phyloP scores from a whole-genome alignment of 1,140 invertebrate species.

The Cyrtorhinus lividipennis region DNA sequence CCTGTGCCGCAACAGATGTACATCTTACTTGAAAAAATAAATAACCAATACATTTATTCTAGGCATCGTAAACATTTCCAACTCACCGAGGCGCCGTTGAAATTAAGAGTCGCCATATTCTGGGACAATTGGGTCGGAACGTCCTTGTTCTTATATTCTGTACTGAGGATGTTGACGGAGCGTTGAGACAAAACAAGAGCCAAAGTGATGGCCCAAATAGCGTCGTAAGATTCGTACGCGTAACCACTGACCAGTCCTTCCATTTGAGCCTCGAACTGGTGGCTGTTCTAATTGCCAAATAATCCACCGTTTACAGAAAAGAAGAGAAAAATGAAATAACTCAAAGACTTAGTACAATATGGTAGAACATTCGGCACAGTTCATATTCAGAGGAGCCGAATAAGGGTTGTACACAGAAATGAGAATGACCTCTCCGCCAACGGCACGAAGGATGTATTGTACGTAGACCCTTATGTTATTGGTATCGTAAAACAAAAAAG shows the following conservation, averaged over 20 bases:
- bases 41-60: no score
- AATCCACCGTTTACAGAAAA: no score
- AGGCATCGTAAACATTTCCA: no score
- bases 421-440: conserved; percentile 47
- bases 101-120: conserved; percentile 54
- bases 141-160: conserved; percentile 52
- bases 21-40: no score
- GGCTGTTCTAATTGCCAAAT: no score
- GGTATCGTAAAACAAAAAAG: no score
- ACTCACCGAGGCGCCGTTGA: conserved; percentile 68
- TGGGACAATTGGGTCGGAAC: conserved; percentile 50
- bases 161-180: conserved; percentile 30
- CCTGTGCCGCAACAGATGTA: no score
- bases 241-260: conserved; percentile 17
- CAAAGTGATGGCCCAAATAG: conserved; percentile 72
- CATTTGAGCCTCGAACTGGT: conserved; percentile 40
- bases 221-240: conserved; percentile 69
- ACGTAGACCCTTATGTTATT: no score
- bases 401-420: conserved; percentile 63
- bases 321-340: no score
- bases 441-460: no score
- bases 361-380: conserved; percentile 53
- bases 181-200: conserved; percentile 39
- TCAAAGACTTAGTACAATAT: no score
- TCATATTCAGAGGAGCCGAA: conserved; percentile 45